Conservation (phyloP, 2,797 vertebrate genomes). For the Helarctos malayanus region DNA sequence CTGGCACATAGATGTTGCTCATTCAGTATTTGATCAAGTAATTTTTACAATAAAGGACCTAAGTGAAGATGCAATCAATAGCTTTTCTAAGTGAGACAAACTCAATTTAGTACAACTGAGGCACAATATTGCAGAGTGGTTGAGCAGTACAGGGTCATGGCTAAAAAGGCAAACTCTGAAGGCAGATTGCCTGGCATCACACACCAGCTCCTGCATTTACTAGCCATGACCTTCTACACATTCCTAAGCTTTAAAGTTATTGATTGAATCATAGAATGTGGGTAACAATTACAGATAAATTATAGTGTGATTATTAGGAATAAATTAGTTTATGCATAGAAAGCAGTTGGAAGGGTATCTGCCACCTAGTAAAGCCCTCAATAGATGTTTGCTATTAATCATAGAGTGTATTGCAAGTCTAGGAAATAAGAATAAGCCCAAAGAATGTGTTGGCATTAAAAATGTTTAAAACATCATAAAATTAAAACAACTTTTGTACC, state of each 20-base stretch:
- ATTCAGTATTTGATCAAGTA: not conserved
- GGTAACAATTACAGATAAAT: not conserved
- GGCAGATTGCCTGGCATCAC: not conserved
- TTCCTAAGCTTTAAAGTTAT: not conserved
- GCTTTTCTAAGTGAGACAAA: not conserved
- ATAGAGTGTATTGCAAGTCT: not conserved
- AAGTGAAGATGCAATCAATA: not conserved
- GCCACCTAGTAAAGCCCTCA: not conserved
- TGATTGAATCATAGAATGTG: not conserved
- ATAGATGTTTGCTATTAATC: not conserved
- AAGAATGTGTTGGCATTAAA: not conserved
- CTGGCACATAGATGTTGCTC: not conserved
- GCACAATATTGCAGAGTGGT: not conserved
- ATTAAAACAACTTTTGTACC: not conserved
- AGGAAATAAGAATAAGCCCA: not conserved
- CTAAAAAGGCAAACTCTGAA: not conserved
- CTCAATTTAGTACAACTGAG: not conserved
- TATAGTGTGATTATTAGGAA: not conserved
- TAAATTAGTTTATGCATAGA: not conserved
- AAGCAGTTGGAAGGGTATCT: not conserved
- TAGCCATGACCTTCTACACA: not conserved
- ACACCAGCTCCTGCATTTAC: not conserved
- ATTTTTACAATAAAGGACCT: not conserved
- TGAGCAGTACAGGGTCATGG: not conserved
- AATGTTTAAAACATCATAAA: not conserved